Conservation (phyloP, 2,797 vertebrate genomes). For the Acipenser oxyrinchus region DNA sequence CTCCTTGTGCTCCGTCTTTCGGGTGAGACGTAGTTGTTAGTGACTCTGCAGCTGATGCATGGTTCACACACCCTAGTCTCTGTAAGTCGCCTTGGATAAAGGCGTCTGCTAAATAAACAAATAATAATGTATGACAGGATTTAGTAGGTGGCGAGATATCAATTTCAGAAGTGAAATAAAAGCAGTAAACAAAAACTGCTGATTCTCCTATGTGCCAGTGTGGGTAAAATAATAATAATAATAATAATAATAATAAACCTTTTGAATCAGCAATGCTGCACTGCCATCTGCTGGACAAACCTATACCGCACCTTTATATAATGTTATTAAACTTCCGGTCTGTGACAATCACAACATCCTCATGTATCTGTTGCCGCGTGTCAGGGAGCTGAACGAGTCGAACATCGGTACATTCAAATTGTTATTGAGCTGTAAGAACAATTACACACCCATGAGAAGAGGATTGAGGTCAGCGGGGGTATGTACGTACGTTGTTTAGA, state of each 20-base stretch:
- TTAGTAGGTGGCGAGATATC: not conserved
- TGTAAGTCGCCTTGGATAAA: too few relatives aligned
- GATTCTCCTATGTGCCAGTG: not conserved
- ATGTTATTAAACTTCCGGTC: conserved; percentile 46
- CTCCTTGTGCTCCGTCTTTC: too few relatives aligned
- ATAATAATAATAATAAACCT: not conserved
- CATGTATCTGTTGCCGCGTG: conserved; percentile 5
- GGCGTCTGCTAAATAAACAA: too few relatives aligned
- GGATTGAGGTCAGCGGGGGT: conserved; percentile 17
- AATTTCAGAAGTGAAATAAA: not conserved
- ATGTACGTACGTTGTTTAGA: conserved; percentile 4
- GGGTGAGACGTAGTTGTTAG: too few relatives aligned
- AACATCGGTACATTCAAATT: not conserved
- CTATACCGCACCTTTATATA: not conserved
- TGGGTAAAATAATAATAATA: not conserved
- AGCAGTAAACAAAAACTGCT: too few relatives aligned
- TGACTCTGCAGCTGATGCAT: too few relatives aligned
- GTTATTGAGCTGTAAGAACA: not conserved
- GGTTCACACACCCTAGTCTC: too few relatives aligned
- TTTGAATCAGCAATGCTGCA: conserved; percentile 4
- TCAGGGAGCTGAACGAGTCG: not conserved
- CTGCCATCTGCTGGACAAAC: conserved; percentile 26
- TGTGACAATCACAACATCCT: conserved; percentile 17
- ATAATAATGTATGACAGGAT: too few relatives aligned
- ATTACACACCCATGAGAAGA: not conserved